Evolutionary conservation across 2,888 invertebrate genomes (phyloP).

Genomic region (Linnaemya tessellans): DNA sequence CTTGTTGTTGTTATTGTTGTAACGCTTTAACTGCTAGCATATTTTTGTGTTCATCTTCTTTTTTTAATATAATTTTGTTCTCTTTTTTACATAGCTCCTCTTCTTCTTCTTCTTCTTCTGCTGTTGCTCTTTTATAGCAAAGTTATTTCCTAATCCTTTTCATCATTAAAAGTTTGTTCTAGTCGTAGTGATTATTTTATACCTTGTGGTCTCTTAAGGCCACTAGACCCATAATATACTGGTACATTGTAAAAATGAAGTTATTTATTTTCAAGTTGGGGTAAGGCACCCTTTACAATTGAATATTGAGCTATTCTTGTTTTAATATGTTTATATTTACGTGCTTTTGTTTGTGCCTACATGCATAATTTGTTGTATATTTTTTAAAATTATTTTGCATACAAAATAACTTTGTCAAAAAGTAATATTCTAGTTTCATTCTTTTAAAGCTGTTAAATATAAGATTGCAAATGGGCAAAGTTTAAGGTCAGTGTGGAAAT

Average conservation of each 20-base stretch:
- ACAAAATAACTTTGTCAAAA: not conserved
- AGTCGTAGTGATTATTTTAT: not conserved
- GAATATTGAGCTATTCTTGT: not conserved
- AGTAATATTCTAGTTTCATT: slow-evolving; percentile 6
- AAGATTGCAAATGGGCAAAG: slow-evolving; percentile 36
- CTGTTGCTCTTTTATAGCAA: slow-evolving; percentile 5
- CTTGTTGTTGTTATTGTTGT: not conserved
- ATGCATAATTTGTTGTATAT: slow-evolving; percentile 7
- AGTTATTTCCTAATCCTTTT: slow-evolving; percentile 55
- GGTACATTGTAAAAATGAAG: not conserved
- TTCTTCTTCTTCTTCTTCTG: not conserved
- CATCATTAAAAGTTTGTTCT: slow-evolving; percentile 45
- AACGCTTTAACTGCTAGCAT: not conserved
- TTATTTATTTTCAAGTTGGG: not conserved
- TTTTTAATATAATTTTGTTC: not conserved
- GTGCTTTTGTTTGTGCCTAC: not conserved
- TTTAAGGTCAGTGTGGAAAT: slow-evolving; percentile 20
- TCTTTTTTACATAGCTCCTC: not conserved
- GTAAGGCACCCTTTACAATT: not conserved
- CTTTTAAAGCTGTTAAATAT: not conserved
- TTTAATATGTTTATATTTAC: not conserved
- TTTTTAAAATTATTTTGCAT: not conserved
- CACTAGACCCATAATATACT: not conserved
- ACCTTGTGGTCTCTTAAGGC: not conserved
- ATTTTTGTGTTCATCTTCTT: not conserved